Evolutionary conservation across 2,113 vertebrate genomes (phyloP).

Genomic region (Python bivittatus): DNA sequence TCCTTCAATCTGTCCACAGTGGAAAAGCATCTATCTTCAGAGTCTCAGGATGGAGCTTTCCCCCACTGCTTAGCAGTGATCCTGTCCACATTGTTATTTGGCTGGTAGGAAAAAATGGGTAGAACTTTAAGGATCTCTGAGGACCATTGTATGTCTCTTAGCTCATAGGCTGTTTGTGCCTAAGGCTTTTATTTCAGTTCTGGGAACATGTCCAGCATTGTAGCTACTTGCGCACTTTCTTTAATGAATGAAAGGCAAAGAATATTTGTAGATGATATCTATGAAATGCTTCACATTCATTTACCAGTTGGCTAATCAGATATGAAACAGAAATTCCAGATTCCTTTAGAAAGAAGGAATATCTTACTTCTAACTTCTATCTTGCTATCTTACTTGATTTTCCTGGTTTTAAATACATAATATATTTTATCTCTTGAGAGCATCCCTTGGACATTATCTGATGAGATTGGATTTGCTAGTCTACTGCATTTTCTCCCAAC

Average conservation of each 20-base stretch:
- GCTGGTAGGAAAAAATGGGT: not conserved
- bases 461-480: rapidly evolving
- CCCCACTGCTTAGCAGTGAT: not conserved
- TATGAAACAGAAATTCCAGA: not conserved
- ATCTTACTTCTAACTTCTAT: no score
- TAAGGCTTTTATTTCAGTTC: not conserved
- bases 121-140: not conserved
- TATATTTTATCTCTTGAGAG: not conserved
- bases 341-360: not conserved
- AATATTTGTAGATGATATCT: not conserved
- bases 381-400: rapidly evolving
- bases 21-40: not conserved
- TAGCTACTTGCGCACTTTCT: not conserved
- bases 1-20: not conserved
- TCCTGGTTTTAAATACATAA: not conserved
- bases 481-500: not conserved
- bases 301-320: not conserved
- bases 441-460: not conserved
- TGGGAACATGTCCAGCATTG: not conserved
- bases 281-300: not conserved
- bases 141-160: not conserved
- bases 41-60: not conserved
- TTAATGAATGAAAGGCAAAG: not conserved
- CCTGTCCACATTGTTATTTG: not conserved
- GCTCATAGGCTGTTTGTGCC: not conserved